These are phyloP conservation scores for Ailurus styani DNA, from an alignment of 2,113 vertebrate genomes.

Conservation along the genomic window DNA sequence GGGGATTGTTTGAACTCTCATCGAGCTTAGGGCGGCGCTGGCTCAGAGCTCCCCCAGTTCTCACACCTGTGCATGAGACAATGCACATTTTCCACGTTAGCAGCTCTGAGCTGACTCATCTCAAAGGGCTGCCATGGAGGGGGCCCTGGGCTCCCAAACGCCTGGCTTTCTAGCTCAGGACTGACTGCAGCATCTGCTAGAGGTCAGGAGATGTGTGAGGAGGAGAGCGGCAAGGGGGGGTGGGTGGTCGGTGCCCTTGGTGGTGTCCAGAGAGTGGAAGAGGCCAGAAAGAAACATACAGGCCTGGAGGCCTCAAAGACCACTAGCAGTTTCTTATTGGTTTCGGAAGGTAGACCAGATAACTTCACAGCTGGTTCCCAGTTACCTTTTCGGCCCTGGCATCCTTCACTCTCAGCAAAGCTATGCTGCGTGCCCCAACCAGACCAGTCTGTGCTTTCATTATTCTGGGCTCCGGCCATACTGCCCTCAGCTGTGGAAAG, in stretches of 20 bases:
- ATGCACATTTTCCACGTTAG: neutral
- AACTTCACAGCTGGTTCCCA: neutral
- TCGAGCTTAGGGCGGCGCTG: neutral
- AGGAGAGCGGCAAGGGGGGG: neutral
- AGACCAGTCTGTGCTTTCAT: neutral
- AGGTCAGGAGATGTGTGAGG: neutral
- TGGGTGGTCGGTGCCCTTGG: neutral
- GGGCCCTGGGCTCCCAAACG: neutral
- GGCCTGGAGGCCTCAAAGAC: neutral
- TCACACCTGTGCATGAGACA: slow-evolving; percentile 54
- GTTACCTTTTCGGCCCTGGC: neutral
- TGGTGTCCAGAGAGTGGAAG: neutral
- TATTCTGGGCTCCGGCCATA: neutral
- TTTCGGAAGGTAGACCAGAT: neutral
- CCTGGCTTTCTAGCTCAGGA: neutral
- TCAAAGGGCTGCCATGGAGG: neutral
- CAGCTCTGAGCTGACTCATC: slow-evolving; percentile 19
- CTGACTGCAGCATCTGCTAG: neutral
- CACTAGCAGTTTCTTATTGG: neutral
- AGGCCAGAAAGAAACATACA: neutral
- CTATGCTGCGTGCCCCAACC: rapidly evolving
- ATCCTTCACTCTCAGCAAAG: neutral
- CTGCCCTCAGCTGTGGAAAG: neutral
- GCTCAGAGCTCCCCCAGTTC: slow-evolving; percentile 10
- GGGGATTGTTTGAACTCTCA: slow-evolving; percentile 55